phyloP scores from a whole-genome alignment of 1,140 invertebrate genomes.

The Drosophila micromelanica region DNA sequence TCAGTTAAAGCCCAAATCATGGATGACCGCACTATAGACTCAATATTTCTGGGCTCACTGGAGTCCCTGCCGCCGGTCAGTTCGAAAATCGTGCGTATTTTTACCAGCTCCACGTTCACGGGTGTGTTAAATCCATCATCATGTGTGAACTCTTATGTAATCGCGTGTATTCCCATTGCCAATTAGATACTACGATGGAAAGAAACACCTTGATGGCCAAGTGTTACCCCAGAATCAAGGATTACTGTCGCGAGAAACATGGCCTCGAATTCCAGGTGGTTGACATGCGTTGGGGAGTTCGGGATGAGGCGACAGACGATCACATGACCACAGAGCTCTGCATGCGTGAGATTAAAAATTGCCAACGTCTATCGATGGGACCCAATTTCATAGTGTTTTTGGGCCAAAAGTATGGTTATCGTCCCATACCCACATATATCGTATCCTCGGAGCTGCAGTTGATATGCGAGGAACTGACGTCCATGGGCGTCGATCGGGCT shows the following conservation, averaged over 20 bases:
- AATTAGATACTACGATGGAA: slow-evolving; percentile 97
- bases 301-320: slow-evolving; percentile 98
- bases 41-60: slow-evolving; percentile 95
- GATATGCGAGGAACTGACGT: slow-evolving; percentile 86
- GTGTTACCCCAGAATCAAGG: slow-evolving; percentile 98
- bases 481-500: slow-evolving; percentile 91
- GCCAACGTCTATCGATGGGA: slow-evolving; percentile 98
- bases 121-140: slow-evolving; percentile 86
- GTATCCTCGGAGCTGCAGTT: slow-evolving; percentile 95
- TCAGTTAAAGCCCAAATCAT: slow-evolving; percentile 85
- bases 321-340: slow-evolving; percentile 99
- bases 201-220: slow-evolving; percentile 99
- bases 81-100: slow-evolving; percentile 99
- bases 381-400: slow-evolving; percentile 99
- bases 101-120: slow-evolving; percentile 99
- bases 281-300: slow-evolving; percentile 98
- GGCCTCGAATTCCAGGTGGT: slow-evolving; percentile 99
- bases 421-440: slow-evolving; percentile 98
- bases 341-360: slow-evolving; percentile 99
- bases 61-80: slow-evolving; percentile 96
- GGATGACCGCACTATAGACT: slow-evolving; percentile 95
- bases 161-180: slow-evolving; percentile 41
- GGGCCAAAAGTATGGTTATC: slow-evolving; percentile 99
- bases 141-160: slow-evolving; percentile 68
- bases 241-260: slow-evolving; percentile 98